Percentiles rank a stretch among this genome's conserved stretches.
phyloP scores from a whole-genome alignment of 2,888 invertebrate genomes.

The Chloromyia formosa region DNA sequence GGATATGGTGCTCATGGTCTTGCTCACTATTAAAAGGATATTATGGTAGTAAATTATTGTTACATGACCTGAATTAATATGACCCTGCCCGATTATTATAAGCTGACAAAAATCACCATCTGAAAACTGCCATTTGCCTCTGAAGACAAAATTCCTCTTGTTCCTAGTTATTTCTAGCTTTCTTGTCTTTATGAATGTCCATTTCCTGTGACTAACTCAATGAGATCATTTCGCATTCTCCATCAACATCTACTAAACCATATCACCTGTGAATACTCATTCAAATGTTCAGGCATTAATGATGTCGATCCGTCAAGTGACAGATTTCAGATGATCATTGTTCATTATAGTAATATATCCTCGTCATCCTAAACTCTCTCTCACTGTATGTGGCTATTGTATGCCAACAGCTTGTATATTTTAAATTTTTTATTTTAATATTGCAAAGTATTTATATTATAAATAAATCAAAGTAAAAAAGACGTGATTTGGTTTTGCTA shows the following conservation, averaged over 20 bases:
- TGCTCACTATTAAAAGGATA: conserved; percentile 57
- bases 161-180: conserved; percentile 22
- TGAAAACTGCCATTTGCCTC: conserved; percentile 40
- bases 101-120: conserved; percentile 16
- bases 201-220: conserved; percentile 42
- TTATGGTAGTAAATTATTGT: background rate
- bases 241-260: conserved; percentile 23
- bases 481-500: background rate
- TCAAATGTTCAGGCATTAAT: background rate
- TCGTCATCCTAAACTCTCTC: conserved; percentile 35
- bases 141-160: conserved; percentile 1
- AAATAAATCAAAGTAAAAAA: conserved; percentile 36
- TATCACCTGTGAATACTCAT: conserved; percentile 42
- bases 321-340: conserved; percentile 39
- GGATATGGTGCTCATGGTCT: conserved; percentile 60
- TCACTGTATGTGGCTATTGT: conserved; percentile 26
- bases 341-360: conserved; percentile 6
- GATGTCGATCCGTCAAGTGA: conserved; percentile 20
- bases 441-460: conserved; percentile 42
- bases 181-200: conserved; percentile 12
- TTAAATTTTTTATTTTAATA: conserved; percentile 36
- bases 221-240: background rate
- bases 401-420: conserved; percentile 32
- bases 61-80: conserved; percentile 19
- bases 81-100: background rate